phyloP scores from a whole-genome alignment of 2,113 vertebrate species.

The Nettapus auritus region DNA sequence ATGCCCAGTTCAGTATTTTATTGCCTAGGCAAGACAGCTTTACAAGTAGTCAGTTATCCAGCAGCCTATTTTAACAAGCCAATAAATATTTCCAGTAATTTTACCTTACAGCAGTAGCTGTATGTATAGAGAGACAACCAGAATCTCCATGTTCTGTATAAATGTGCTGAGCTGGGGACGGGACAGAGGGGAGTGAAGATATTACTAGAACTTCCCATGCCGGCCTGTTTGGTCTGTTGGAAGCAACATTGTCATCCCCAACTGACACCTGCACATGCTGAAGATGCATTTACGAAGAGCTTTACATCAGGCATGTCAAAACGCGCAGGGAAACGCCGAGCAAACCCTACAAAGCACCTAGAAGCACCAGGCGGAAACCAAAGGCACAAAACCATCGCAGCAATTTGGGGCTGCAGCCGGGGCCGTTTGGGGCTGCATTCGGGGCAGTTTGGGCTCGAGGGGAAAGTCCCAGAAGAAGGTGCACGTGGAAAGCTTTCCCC shows the following conservation, averaged over 20 bases:
- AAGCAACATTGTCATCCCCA: background rate
- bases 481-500: background rate
- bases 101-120: background rate
- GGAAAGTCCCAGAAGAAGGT: conserved; percentile 1
- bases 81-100: background rate
- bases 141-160: background rate
- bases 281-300: background rate
- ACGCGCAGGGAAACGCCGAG: background rate
- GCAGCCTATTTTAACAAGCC: background rate
- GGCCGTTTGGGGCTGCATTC: background rate
- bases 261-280: background rate
- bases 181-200: background rate
- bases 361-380: background rate
- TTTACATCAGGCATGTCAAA: background rate
- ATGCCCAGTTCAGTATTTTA: background rate
- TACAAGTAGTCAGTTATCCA: background rate
- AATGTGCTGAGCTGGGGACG: background rate
- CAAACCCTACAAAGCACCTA: background rate
- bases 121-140: too few relatives aligned
- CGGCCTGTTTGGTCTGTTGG: background rate
- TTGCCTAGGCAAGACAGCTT: background rate
- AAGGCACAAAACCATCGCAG: background rate
- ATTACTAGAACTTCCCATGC: background rate
- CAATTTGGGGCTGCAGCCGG: background rate
- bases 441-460: background rate